Base-by-base conservation (phyloP, 2,797 vertebrate genomes). In the Morus bassanus region DNA sequence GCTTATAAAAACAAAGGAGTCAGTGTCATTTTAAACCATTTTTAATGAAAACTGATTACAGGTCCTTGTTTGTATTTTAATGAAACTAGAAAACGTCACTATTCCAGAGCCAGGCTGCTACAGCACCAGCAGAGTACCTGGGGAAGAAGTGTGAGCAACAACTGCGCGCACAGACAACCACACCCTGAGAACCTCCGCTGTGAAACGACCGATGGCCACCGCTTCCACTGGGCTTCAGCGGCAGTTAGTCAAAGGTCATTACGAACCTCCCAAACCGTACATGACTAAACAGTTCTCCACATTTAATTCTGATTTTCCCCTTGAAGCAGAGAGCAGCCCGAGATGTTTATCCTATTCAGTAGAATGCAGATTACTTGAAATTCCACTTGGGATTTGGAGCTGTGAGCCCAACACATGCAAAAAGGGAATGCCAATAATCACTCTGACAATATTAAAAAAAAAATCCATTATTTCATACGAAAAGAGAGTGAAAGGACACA, bases 221-320 rank as follows among this genome's bases (percentile, higher is more conserved):
- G 89, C 85, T 83, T 67, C 85, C 90, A 70, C 41, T 7, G 2
- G 59, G 93, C 85, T 88, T 69, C 89, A 79, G 89, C 83, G n/a
- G 81, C 35, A 7, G 54, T 6, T 9, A 92, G 96, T 50, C 97
- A 97, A 98, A 98, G 97, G 97, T 97, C 97, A 89, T 11, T 27
- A 51, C 11, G 11, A 91, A 46, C 84, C 59, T 76, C 27, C 56
- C 93, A 85, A n/a, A 93, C 79, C 56, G 24, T 25, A 24, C 9
- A 16, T 2, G 1, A 2, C 67, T 5, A 31, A 54, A 12, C 25
- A 15, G 39, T 13, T 41, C 85, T 56, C 28, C 24, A 37, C 27
- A 11, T 25, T 50, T 19, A 30, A 50, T 30, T 9, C 9, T 3
- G 15, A 23, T 31, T 61, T 43, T 19, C 19, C 68, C 17, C 77